Evolutionary conservation across 2,797 vertebrate species (phyloP).

Genomic region (Muscicapa comitata): DNA sequence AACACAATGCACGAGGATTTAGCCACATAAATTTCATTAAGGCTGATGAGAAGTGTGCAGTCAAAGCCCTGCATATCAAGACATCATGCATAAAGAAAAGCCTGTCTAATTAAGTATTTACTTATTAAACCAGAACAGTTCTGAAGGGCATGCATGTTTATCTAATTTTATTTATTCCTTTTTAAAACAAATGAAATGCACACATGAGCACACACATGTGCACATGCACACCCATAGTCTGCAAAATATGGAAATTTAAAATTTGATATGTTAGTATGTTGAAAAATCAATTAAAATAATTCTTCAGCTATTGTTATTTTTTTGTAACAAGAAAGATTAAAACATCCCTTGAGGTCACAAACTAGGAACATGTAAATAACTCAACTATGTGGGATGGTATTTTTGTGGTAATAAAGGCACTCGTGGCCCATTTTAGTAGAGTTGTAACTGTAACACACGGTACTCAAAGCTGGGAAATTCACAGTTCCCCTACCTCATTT

Average conservation of each 20-base stretch:
- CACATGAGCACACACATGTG: fast-evolving
- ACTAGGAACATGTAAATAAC: background rate
- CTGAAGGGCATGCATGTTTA: slow-evolving; percentile 15
- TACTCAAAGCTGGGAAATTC: background rate
- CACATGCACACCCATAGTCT: background rate
- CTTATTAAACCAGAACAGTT: slow-evolving; percentile 38
- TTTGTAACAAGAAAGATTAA: background rate
- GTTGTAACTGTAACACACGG: background rate
- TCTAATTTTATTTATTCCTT: slow-evolving; percentile 17
- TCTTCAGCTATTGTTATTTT: background rate
- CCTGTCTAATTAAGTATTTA: slow-evolving; percentile 39
- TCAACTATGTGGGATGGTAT: background rate
- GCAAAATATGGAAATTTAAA: background rate
- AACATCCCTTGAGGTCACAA: background rate
- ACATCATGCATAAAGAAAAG: slow-evolving; percentile 38
- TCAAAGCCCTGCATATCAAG: slow-evolving; percentile 24
- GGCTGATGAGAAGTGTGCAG: slow-evolving; percentile 41
- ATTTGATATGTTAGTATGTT: background rate
- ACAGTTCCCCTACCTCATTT: background rate
- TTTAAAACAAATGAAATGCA: background rate
- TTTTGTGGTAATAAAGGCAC: background rate
- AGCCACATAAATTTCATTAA: slow-evolving; percentile 56
- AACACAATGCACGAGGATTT: slow-evolving; percentile 42
- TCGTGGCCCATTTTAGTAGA: background rate
- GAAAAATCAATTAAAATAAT: background rate